These are phyloP conservation scores for Tenebrio molitor DNA, from an alignment of 1,140 invertebrate genomes.

Conservation along the genomic window DNA sequence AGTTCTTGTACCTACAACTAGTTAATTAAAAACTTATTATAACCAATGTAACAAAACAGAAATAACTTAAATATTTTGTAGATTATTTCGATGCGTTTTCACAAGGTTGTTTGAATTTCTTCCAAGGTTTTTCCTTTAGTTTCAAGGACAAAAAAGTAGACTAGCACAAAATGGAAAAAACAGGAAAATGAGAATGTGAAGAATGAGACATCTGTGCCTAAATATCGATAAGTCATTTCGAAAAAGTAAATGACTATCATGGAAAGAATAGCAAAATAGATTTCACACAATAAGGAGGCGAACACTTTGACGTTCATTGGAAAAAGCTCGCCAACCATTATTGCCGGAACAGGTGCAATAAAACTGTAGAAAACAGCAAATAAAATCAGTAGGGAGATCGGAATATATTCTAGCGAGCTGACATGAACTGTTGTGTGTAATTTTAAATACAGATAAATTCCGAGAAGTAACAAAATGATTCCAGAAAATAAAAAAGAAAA, in stretches of 20 bases:
- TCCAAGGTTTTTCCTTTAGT: slow-evolving; percentile 8
- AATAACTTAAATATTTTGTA: too few species aligned
- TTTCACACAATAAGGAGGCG: slow-evolving; percentile 78
- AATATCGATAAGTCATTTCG: slow-evolving; percentile 72
- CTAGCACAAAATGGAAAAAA: not conserved
- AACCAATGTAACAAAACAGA: too few species aligned
- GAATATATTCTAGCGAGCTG: slow-evolving; percentile 64
- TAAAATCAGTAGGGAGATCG: too few species aligned
- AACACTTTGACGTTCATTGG: slow-evolving; percentile 78
- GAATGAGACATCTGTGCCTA: slow-evolving; percentile 73
- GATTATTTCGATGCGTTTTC: too few species aligned
- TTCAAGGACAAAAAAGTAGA: slow-evolving; percentile 4
- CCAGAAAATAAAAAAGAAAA: slow-evolving; percentile 72
- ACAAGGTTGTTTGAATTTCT: not conserved
- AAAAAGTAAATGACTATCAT: slow-evolving; percentile 84
- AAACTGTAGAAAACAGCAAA: too few species aligned
- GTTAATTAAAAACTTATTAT: too few species aligned
- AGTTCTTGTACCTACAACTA: too few species aligned
- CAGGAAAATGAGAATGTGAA: not conserved
- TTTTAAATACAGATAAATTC: slow-evolving; percentile 72
- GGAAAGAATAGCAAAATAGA: slow-evolving; percentile 78
- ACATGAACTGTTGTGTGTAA: slow-evolving; percentile 53
- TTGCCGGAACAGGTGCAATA: slow-evolving; percentile 78
- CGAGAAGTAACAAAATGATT: slow-evolving; percentile 70
- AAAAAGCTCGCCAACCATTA: slow-evolving; percentile 83